Evolutionary conservation across 2,797 vertebrate genomes (phyloP).

Genomic region (Atherinosoma microstoma): DNA sequence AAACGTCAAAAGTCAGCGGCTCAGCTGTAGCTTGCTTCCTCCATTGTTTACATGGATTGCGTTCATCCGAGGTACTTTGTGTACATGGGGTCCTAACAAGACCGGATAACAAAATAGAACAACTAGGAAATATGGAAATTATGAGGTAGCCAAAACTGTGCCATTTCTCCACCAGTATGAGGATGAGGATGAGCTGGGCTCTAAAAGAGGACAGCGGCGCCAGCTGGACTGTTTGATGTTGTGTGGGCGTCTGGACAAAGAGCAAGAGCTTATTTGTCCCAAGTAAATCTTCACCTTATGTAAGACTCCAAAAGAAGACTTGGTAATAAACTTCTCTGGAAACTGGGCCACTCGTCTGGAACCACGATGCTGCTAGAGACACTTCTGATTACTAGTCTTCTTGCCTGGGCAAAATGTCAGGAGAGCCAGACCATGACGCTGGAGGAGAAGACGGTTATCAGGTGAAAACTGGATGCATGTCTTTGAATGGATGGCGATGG

Average conservation of each 20-base stretch:
- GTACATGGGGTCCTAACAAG: conserved; percentile 32
- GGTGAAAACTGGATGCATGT: conserved; percentile 59
- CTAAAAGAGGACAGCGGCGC: conserved; percentile 38
- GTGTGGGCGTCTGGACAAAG: conserved; percentile 43
- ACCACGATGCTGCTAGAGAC: conserved; percentile 58
- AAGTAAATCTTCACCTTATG: conserved; percentile 15
- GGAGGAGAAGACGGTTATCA: conserved; percentile 83
- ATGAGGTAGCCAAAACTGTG: conserved; percentile 35
- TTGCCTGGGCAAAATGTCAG: conserved; percentile 67
- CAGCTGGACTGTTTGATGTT: conserved; percentile 59
- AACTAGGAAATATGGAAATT: conserved; percentile 30
- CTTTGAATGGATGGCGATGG: neutral
- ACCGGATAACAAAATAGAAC: neutral
- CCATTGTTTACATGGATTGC: conserved; percentile 65
- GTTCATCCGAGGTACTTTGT: conserved; percentile 21
- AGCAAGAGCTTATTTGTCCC: conserved; percentile 32
- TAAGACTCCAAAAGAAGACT: conserved; percentile 32
- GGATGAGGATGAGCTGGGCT: conserved; percentile 40
- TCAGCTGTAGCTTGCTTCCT: conserved; percentile 25
- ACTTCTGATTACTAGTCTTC: conserved; percentile 66
- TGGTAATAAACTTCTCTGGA: conserved; percentile 20
- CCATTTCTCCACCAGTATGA: neutral
- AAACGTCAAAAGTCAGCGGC: conserved; percentile 1
- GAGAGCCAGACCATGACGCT: conserved; percentile 81
- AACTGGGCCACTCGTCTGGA: conserved; percentile 1